phyloP scores from a whole-genome alignment of 2,888 invertebrate species.

The Lepidocyrtinus sp. region DNA sequence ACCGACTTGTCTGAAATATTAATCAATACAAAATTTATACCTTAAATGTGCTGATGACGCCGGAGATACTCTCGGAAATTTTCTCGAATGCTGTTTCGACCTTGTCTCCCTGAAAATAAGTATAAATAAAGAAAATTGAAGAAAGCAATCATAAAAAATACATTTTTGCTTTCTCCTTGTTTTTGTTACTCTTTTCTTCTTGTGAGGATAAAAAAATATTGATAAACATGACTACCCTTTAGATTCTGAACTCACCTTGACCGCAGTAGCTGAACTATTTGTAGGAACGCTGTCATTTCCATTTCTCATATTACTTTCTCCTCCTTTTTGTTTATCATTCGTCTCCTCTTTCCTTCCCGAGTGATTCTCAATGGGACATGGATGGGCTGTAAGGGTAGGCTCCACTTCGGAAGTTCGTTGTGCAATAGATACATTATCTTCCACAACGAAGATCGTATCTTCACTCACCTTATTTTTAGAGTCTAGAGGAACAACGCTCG shows the following conservation, averaged over 20 bases:
- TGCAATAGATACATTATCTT: background rate
- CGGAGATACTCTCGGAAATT: conserved; percentile 33
- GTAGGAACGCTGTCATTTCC: background rate
- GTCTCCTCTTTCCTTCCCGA: background rate
- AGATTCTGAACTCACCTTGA: conserved; percentile 19
- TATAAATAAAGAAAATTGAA: background rate
- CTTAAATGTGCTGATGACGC: conserved; percentile 33
- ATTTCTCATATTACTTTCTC: background rate
- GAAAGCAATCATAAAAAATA: background rate
- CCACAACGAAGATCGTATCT: background rate
- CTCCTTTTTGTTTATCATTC: background rate
- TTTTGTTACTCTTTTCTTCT: background rate
- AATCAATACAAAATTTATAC: no score
- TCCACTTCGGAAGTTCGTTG: no score
- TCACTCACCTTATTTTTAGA: background rate
- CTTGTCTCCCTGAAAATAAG: conserved; percentile 23
- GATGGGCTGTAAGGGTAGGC: no score
- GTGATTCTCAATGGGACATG: background rate
- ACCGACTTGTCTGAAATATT: no score
- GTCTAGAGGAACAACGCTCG: background rate
- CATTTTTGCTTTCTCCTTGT: background rate
- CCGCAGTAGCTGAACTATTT: background rate
- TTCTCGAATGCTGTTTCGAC: conserved; percentile 35
- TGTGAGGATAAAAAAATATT: conserved; percentile 5
- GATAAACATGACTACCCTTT: conserved; percentile 20